These are phyloP conservation scores for Chondrilla cf. caribensis DNA, from an alignment of 37 sponge, comb jelly and placozoan species.

Conservation along the genomic window DNA sequence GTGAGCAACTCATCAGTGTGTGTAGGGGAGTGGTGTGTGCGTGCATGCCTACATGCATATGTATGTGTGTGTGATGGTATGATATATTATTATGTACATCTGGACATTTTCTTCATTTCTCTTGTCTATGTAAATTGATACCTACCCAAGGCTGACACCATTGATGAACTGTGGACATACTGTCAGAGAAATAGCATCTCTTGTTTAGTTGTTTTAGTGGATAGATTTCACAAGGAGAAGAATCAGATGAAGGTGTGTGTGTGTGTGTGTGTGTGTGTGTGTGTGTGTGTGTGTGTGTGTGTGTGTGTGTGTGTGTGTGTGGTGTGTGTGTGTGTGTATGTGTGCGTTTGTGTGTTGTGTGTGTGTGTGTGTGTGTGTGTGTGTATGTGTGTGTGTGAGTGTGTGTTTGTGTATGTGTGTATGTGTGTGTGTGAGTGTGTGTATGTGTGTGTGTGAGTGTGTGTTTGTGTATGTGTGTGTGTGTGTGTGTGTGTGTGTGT, in stretches of 20 bases:
- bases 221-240: constrained; percentile 43
- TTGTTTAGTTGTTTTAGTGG: constrained; percentile 48
- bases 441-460: too few relatives aligned
- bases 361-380: too few relatives aligned
- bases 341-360: neutral
- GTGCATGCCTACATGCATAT: too few relatives aligned
- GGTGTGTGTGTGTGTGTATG: neutral
- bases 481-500: too few relatives aligned
- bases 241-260: constrained; percentile 35
- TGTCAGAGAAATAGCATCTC: constrained; percentile 49
- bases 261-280: neutral
- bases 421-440: too few relatives aligned
- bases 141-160: constrained; percentile 40
- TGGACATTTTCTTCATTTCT: neutral
- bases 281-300: neutral
- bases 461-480: too few relatives aligned
- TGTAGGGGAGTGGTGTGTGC: too few relatives aligned
- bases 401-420: too few relatives aligned
- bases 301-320: neutral
- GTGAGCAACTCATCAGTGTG: neutral
- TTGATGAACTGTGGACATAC: constrained; percentile 66
- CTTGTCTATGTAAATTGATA: neutral
- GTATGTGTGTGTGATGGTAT: too few relatives aligned
- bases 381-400: too few relatives aligned
- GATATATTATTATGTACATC: too few relatives aligned